These are phyloP conservation scores for Lepilemur septentrionalis DNA, from an alignment of 2,797 vertebrate species.

Conservation along the genomic window DNA sequence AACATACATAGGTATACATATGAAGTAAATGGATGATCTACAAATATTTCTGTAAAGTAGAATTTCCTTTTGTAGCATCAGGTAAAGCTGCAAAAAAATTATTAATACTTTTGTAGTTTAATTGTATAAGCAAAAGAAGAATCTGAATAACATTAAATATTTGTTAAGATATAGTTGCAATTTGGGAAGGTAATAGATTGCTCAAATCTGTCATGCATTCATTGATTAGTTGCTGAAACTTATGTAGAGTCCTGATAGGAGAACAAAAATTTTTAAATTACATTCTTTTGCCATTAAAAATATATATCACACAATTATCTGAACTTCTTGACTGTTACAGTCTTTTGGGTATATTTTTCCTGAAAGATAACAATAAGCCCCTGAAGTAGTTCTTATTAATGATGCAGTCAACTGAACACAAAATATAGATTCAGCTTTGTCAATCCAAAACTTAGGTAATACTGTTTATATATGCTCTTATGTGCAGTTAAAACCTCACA, in stretches of 20 bases:
- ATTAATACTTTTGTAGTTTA: slow-evolving; percentile 51
- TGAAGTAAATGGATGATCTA: slow-evolving; percentile 46
- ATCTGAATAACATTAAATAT: slow-evolving; percentile 70
- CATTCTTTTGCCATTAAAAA: slow-evolving; percentile 53
- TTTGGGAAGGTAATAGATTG: slow-evolving; percentile 54
- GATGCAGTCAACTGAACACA: slow-evolving; percentile 59
- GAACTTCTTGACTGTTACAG: slow-evolving; percentile 39
- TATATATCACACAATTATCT: slow-evolving; percentile 41
- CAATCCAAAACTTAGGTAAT: slow-evolving; percentile 67
- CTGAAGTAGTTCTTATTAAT: slow-evolving; percentile 68
- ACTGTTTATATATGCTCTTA: slow-evolving; percentile 38
- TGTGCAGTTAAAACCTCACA: slow-evolving; percentile 49
- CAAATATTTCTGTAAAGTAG: slow-evolving; percentile 50
- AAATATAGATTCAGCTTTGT: slow-evolving; percentile 71
- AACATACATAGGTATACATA: background rate
- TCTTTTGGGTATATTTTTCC: slow-evolving; percentile 54
- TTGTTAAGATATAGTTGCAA: slow-evolving; percentile 56
- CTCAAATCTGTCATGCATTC: slow-evolving; percentile 22
- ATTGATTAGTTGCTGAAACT: slow-evolving; percentile 48
- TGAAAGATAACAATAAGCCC: slow-evolving; percentile 58
- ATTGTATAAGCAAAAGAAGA: slow-evolving; percentile 35
- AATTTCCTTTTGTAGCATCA: slow-evolving; percentile 51
- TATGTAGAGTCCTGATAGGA: background rate
- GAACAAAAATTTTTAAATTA: slow-evolving; percentile 57
- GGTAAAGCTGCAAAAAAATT: slow-evolving; percentile 52